Evolutionary conservation across 2,797 vertebrate genomes (phyloP), one percentile per base, ranked within the genome.

Genomic region (Coracias cyanogaster): DNA sequence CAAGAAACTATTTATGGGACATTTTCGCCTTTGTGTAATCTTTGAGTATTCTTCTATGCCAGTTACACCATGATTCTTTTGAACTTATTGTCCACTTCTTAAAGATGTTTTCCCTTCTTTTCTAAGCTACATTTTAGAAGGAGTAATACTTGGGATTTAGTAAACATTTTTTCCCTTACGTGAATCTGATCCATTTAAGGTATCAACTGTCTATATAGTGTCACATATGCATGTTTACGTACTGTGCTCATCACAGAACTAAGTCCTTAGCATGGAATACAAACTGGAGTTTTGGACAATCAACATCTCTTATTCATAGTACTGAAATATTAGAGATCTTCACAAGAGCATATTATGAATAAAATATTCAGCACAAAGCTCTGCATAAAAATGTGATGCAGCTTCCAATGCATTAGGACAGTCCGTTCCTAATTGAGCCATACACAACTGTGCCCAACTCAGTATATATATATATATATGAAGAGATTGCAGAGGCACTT

Each of bases 281-380:
- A 79, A 54, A 60, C 12, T 55, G 60, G 60, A 77, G 57, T 73
- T 96, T 82, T 60, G 33, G 46, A 82, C 48, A 82, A 74, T 54
- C 76, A 70, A 28, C 18, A 43, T 70, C 29, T 93, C 58, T 72
- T 73, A 77, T 70, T 88, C 54, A 58, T 52, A 39, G 29, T 74
- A 39, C 20, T 58, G 86, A 86, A 87, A 90, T 60, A 70, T 72
- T 12, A 52, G 52, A 84, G 31, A 70, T 70, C 43, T 87, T 88
- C 81, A 79, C 51, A 48, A 58, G 51, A 82, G 43, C 20, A 21
- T 51, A 70, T 51, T 76, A 66, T 64, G 37, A 90, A 90, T 86
- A 93, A 95, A 96, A 82, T 90, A 79, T 66, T 93, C 58, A 73
- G n/a, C 46, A 93, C 35, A 72, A 58, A 66, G 14, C 37, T 86